Conservation (phyloP, 2,888 invertebrate species). For the Tromatobia lineatoria region DNA sequence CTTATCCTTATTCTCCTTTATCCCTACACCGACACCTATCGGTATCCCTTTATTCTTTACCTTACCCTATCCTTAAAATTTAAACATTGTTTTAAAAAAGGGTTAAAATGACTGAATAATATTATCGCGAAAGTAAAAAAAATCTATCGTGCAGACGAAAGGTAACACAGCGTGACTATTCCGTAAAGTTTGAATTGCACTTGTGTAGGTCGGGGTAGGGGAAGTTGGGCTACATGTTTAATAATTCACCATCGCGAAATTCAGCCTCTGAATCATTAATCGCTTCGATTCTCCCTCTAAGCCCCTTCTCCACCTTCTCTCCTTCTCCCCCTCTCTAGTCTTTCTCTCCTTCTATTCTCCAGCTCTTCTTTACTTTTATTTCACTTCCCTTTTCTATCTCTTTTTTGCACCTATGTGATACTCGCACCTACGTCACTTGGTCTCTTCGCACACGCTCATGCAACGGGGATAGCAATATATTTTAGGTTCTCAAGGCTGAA, state of each 20-base stretch:
- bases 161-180: background rate
- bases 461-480: constrained; percentile 27
- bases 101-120: background rate
- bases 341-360: constrained; percentile 7
- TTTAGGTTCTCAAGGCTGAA: constrained; percentile 41
- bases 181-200: constrained; percentile 1
- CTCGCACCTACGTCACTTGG: constrained; percentile 44
- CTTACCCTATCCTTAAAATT: background rate
- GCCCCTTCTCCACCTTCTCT: too few relatives aligned
- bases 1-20: too few relatives aligned
- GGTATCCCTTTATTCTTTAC: too few relatives aligned
- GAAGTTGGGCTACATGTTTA: constrained; percentile 73
- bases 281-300: constrained; percentile 45
- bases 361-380: constrained; percentile 29
- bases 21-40: too few relatives aligned
- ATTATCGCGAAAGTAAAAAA: constrained; percentile 5
- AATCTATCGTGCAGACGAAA: background rate
- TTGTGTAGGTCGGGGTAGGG: constrained; percentile 30
- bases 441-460: constrained; percentile 15
- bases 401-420: constrained; percentile 35
- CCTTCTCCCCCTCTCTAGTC: too few relatives aligned
- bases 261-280: constrained; percentile 83
- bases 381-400: constrained; percentile 22
- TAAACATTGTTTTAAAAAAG: background rate
- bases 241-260: constrained; percentile 82